These are phyloP conservation scores for Xyrichtys novacula DNA, from an alignment of 2,797 vertebrate genomes.

Conservation along the genomic window DNA sequence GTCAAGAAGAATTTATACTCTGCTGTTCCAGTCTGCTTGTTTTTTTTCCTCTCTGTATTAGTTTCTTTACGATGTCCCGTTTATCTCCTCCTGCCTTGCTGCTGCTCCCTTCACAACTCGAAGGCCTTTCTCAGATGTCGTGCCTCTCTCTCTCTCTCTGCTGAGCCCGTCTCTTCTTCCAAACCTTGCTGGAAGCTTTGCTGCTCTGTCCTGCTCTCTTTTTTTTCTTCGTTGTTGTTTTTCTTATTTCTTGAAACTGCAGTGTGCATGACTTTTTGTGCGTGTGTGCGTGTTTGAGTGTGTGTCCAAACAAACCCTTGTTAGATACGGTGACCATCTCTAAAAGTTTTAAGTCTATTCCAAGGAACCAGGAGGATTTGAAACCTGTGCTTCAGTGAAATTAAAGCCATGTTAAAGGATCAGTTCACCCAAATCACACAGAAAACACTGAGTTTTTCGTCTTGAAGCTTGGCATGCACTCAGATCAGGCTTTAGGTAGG, in stretches of 20 bases:
- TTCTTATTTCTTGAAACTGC: slow-evolving; percentile 43
- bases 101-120: slow-evolving; percentile 70
- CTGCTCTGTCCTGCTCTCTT: slow-evolving; percentile 60
- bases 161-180: slow-evolving; percentile 57
- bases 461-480: no score
- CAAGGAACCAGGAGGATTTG: slow-evolving; percentile 17
- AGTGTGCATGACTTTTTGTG: slow-evolving; percentile 15
- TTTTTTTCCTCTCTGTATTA: slow-evolving; percentile 8
- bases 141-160: slow-evolving; percentile 77
- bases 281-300: slow-evolving; percentile 23
- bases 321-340: slow-evolving; percentile 11
- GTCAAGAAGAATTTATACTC: slow-evolving; percentile 53
- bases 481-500: no score
- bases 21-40: slow-evolving; percentile 30
- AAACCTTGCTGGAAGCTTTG: slow-evolving; percentile 71
- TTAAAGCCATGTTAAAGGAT: slow-evolving; percentile 70
- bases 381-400: slow-evolving; percentile 44
- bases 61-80: slow-evolving; percentile 36
- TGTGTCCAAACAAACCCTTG: slow-evolving; percentile 20
- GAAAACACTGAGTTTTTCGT: not conserved
- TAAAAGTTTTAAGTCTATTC: slow-evolving; percentile 2
- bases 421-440: slow-evolving; percentile 40
- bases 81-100: slow-evolving; percentile 55
- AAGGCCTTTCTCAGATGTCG: slow-evolving; percentile 83
- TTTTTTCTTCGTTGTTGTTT: no score